Base-by-base conservation (phyloP, 2,888 invertebrate species). In the Agonopterix arenella region DNA sequence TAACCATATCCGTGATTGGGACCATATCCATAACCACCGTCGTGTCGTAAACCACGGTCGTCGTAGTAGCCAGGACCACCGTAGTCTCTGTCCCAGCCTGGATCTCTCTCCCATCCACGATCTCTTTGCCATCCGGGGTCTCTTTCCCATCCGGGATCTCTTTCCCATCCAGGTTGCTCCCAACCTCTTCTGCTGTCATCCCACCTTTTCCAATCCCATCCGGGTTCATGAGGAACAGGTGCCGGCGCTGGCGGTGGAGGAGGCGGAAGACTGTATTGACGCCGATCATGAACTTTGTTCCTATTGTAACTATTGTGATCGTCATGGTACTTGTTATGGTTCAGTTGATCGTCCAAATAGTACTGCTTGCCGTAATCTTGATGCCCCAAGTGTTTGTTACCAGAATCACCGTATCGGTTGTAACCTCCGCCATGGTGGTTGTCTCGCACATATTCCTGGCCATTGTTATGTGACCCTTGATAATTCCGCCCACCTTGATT, bases 281-380 rank as follows among this genome's bases (percentile, higher is more conserved):
- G 76, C 16, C 74, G 72, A 57, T 85, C 80, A 41, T 78, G 77
- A 36, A 75, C 54, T 46, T 86, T 80, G 47, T 80, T 80, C 51
- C 82, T 76, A 18, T 84, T 80, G 49, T 79, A 79, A 41, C 68
- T 79, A 54, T 82, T 84, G 10, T 76, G 81, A 36, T 75, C 82
- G 48, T 84, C 80, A 9, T 74, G 78, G 55, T 84, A 80, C 55
- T 81, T 85, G 56, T 88, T 79, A 51, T 86, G 81, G 52, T 83
- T 74, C 52, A 83, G 67, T 45, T 70, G 65, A 51, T 90, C 89
- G 51, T 90, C 85, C 52, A 89, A 69, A 57, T 89, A 80, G 56
- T 86, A 83, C 48, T 89, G 89, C 55, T 84, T 84, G 5, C 80
- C 86, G 51, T 89, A 79, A 55, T 88, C 84, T 55, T 79, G 82